These are phyloP conservation scores for Platycercus adscitus DNA, from an alignment of 2,113 vertebrate genomes.

Conservation along the genomic window DNA sequence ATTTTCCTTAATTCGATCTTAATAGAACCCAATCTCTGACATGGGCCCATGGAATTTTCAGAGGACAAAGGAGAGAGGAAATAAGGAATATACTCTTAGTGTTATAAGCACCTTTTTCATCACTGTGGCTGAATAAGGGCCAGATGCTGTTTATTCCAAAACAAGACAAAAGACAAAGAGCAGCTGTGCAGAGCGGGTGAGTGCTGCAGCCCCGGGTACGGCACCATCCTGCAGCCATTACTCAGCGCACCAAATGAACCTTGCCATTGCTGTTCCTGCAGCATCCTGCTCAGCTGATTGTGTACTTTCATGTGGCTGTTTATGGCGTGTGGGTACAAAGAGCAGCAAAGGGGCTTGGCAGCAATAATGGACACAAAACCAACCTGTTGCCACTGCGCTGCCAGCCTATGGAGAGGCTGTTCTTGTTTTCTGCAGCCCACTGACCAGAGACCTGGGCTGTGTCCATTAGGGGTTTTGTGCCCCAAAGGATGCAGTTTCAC, in stretches of 20 bases:
- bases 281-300: neutral
- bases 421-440: neutral
- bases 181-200: neutral
- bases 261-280: neutral
- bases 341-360: neutral
- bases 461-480: neutral
- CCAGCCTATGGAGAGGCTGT: rapidly evolving
- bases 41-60: neutral
- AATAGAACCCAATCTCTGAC: neutral
- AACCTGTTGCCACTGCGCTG: neutral
- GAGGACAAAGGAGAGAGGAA: neutral
- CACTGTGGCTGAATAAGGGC: neutral
- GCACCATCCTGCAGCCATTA: neutral
- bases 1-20: neutral
- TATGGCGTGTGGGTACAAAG: neutral
- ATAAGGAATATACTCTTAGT: neutral
- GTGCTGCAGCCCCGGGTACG: rapidly evolving
- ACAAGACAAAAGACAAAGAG: constrained; percentile 56
- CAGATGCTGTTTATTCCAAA: constrained; percentile 41
- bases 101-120: neutral
- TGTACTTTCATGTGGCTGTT: neutral
- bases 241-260: neutral
- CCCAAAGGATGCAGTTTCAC: neutral
- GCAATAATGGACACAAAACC: neutral
- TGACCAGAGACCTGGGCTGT: neutral